A percentile compares a stretch with the other conserved stretches of the same genome.
Conservation (phyloP, 2,888 invertebrate species). For the Crepidodera aurea region DNA sequence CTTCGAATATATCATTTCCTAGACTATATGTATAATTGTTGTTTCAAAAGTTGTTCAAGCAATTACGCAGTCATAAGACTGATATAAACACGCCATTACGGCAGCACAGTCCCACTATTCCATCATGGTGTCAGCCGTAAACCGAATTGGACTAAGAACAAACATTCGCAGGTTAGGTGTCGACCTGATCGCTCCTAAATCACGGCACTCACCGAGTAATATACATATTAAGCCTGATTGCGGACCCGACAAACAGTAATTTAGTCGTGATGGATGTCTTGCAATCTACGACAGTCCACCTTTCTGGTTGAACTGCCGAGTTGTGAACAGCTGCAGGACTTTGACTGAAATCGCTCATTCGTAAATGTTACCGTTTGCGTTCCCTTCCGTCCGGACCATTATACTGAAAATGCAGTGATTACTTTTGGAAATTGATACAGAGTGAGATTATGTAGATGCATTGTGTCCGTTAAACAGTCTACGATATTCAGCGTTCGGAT, state of each 20-base stretch:
- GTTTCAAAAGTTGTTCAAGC: background rate
- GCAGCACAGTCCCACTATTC: background rate
- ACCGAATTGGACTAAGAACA: slow-evolving; percentile 33
- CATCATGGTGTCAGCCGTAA: slow-evolving; percentile 5
- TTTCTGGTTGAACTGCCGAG: slow-evolving; percentile 24
- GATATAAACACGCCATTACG: slow-evolving; percentile 3
- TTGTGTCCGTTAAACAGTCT: slow-evolving; percentile 9
- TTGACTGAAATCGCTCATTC: slow-evolving; percentile 36
- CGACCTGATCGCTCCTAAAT: slow-evolving; percentile 43
- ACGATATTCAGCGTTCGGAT: slow-evolving; percentile 6
- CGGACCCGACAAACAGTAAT: slow-evolving; percentile 38
- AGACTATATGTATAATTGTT: background rate
- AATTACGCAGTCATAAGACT: slow-evolving; percentile 10
- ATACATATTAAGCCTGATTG: slow-evolving; percentile 41
- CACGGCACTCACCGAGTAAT: slow-evolving; percentile 38
- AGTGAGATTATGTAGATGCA: slow-evolving; percentile 8
- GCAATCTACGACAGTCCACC: slow-evolving; percentile 41
- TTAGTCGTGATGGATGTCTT: slow-evolving; percentile 38
- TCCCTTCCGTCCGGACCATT: slow-evolving; percentile 21
- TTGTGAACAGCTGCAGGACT: slow-evolving; percentile 35
- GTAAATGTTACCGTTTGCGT: slow-evolving; percentile 26
- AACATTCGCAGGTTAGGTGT: slow-evolving; percentile 42
- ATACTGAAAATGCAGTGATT: slow-evolving; percentile 28
- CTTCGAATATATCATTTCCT: too few relatives aligned
- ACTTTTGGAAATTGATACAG: slow-evolving; percentile 32